Conservation (phyloP, 1,140 invertebrate genomes). For the Sesamia nonagrioides region DNA sequence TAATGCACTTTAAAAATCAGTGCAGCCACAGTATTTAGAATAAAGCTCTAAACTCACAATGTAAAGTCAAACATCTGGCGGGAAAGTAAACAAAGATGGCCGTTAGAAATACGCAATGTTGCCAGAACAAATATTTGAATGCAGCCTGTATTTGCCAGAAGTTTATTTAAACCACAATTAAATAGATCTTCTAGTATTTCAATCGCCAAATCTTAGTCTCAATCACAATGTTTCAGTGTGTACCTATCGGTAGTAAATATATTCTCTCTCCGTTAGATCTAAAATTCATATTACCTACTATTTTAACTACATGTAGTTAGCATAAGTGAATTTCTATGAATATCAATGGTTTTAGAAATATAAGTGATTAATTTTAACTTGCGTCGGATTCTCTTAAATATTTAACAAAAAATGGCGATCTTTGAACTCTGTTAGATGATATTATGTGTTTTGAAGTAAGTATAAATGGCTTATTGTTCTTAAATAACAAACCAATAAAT, state of each 20-base stretch:
- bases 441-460: slow-evolving; percentile 78
- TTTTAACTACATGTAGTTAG: slow-evolving; percentile 57
- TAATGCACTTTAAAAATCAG: neutral
- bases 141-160: slow-evolving; percentile 80
- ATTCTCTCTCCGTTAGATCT: slow-evolving; percentile 49
- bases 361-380: slow-evolving; percentile 74
- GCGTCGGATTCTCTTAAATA: slow-evolving; percentile 75
- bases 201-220: slow-evolving; percentile 59
- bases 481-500: slow-evolving; percentile 81
- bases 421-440: slow-evolving; percentile 75
- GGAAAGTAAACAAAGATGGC: neutral
- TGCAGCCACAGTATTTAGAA: neutral
- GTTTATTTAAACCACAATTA: slow-evolving; percentile 59
- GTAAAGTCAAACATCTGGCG: neutral
- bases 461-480: slow-evolving; percentile 83
- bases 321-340: slow-evolving; percentile 54
- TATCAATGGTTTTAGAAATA: slow-evolving; percentile 59
- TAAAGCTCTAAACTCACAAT: neutral
- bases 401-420: slow-evolving; percentile 64
- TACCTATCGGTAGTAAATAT: slow-evolving; percentile 52
- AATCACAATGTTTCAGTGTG: slow-evolving; percentile 56
- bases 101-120: slow-evolving; percentile 16
- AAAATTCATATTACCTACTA: slow-evolving; percentile 48
- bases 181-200: slow-evolving; percentile 46
- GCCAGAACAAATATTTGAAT: slow-evolving; percentile 7